These are phyloP conservation scores for Meloidogyne floridensis DNA, from an alignment of 1,140 invertebrate genomes.

Conservation along the genomic window DNA sequence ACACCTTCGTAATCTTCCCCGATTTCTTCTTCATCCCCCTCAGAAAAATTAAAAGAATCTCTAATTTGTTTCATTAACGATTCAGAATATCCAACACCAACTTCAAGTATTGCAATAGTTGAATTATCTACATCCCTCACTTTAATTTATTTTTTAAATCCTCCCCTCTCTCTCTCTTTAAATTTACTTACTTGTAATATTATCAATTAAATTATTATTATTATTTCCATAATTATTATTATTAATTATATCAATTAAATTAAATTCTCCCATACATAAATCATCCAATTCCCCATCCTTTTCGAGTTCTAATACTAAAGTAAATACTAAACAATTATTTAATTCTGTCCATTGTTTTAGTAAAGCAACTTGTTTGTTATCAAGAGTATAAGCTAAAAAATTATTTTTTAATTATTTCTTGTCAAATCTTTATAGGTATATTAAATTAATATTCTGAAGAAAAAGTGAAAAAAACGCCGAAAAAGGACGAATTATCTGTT, in stretches of 20 bases:
- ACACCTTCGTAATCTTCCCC: background rate
- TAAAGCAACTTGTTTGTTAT: conserved; percentile 43
- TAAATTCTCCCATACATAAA: conserved; percentile 37
- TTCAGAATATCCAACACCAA: conserved; percentile 32
- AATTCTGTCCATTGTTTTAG: conserved; percentile 54
- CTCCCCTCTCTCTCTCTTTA: too few species aligned
- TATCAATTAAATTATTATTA: conserved; percentile 12
- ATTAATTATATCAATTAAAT: conserved; percentile 29
- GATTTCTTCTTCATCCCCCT: conserved; percentile 24
- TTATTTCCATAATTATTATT: conserved; percentile 12
- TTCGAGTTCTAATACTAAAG: conserved; percentile 31
- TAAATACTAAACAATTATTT: conserved; percentile 40
- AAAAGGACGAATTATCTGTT: too few species aligned
- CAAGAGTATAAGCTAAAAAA: conserved; percentile 50
- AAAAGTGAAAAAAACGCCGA: too few species aligned
- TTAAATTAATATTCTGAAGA: too few species aligned
- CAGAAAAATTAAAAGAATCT: conserved; percentile 1
- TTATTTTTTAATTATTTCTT: background rate
- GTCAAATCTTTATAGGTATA: too few species aligned
- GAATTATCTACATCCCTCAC: conserved; percentile 38
- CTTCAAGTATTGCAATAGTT: conserved; percentile 32
- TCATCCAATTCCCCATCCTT: conserved; percentile 39
- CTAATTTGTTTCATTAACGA: conserved; percentile 10
- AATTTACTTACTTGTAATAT: background rate
- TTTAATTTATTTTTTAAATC: background rate